Conservation (phyloP, 2,113 vertebrate species). For the Malurus alboscapulatus region DNA sequence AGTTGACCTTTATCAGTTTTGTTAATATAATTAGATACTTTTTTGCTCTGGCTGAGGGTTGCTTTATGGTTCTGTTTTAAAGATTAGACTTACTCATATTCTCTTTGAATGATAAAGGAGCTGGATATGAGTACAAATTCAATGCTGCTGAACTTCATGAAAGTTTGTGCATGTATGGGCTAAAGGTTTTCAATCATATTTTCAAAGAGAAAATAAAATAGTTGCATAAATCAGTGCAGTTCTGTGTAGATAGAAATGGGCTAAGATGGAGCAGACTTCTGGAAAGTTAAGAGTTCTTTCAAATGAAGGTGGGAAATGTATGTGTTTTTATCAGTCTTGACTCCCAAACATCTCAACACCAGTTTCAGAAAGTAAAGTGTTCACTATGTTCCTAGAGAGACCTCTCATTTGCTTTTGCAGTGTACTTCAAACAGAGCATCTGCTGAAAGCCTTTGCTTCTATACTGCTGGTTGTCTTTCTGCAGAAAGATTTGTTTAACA, state of each 20-base stretch:
- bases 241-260: background rate
- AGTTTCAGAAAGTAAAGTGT: background rate
- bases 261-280: background rate
- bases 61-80: background rate
- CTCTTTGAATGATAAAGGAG: background rate
- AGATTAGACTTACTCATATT: background rate
- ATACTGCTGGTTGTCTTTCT: background rate
- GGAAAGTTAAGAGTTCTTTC: background rate
- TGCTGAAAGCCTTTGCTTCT: background rate
- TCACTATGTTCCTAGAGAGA: background rate
- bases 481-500: background rate
- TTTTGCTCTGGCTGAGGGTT: background rate
- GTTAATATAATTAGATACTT: background rate
- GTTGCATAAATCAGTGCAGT: background rate
- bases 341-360: background rate
- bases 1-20: background rate
- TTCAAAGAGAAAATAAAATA: background rate
- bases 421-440: background rate
- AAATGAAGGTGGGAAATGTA: background rate
- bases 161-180: background rate
- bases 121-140: background rate
- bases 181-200: background rate
- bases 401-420: background rate
- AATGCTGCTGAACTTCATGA: background rate
- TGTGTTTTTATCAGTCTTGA: background rate